Percentiles rank a stretch among this genome's conserved stretches.
These are phyloP conservation scores for Sphyrna mokarran DNA, from an alignment of 2,113 vertebrate genomes.

Conservation along the genomic window DNA sequence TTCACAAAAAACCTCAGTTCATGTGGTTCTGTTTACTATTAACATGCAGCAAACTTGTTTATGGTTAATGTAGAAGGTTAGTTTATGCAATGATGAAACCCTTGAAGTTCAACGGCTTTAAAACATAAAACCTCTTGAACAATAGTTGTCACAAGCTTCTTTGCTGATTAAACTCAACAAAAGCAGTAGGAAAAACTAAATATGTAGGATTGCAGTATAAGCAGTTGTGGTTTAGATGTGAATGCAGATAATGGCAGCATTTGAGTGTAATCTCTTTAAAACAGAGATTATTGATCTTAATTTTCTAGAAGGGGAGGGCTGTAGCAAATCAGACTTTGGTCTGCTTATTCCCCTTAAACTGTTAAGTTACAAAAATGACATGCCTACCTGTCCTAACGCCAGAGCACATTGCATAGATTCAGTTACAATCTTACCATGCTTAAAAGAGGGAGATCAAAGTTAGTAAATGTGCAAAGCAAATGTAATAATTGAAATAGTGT, in stretches of 20 bases:
- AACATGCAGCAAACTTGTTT: too few species aligned
- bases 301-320: background rate
- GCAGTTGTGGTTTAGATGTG: background rate
- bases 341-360: background rate
- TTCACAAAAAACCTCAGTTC: too few species aligned
- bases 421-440: too few species aligned
- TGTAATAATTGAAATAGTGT: background rate
- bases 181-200: background rate
- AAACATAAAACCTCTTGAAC: background rate
- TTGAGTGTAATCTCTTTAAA: background rate
- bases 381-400: too few species aligned
- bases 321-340: background rate
- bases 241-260: background rate
- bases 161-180: background rate
- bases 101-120: background rate
- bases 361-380: background rate
- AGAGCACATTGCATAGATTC: too few species aligned
- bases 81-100: too few species aligned
- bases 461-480: background rate
- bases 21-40: too few species aligned
- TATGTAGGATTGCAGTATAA: background rate
- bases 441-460: too few species aligned
- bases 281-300: background rate
- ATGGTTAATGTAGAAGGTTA: too few species aligned
- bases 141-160: background rate